Base-by-base conservation (phyloP, 2,113 vertebrate species). In the Eudorcas thomsonii region DNA sequence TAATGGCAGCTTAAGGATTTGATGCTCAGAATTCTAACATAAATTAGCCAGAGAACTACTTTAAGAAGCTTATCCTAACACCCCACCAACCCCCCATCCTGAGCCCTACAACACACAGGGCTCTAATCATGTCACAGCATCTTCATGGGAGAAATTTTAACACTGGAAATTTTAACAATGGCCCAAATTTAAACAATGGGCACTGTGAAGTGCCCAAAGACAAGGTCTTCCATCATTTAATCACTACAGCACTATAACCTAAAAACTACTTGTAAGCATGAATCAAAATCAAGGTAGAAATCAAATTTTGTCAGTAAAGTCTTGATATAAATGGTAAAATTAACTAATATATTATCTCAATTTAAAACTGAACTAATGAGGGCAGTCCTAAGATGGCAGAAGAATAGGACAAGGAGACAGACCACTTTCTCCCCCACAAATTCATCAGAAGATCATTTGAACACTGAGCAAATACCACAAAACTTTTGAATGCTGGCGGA, bases 301-400 rank as follows among this genome's bases (percentile, higher is more conserved):
- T 86, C 33, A 80, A 94, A 96, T 52, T 39, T 15, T 82, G 52
- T 71, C 25, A 74, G 21, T 59, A 92, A 87, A 93, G 16, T 93
- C 64, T 81, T 89, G 16, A 90, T 33, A 91, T 64, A 95, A 91
- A 15, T 55, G 92, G 16, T 55, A 94, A 45, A 39, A 67, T 94
- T 93, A 83, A 78, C 52, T 52, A 90, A 39, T 80, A 84, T 57
- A 85, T 89, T 82, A 87, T n/a, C 19, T 83, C 71, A 88, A 84
- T 88, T 96, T 92, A 92, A 95, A 94, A 92, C 14, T 77, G 11
- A 83, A 96, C 93, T 30, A 85, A 23, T 39, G 36, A 39, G 67
- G 67, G 67, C 67, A 74, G 36, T 39, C n/a, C 36, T 39, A 74
- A 74, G 36, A 74, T 39, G 67, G 36, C 1, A 0, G 36, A 39